Evolutionary conservation across 2,113 vertebrate genomes (phyloP).

Genomic region (Agelaius tricolor): DNA sequence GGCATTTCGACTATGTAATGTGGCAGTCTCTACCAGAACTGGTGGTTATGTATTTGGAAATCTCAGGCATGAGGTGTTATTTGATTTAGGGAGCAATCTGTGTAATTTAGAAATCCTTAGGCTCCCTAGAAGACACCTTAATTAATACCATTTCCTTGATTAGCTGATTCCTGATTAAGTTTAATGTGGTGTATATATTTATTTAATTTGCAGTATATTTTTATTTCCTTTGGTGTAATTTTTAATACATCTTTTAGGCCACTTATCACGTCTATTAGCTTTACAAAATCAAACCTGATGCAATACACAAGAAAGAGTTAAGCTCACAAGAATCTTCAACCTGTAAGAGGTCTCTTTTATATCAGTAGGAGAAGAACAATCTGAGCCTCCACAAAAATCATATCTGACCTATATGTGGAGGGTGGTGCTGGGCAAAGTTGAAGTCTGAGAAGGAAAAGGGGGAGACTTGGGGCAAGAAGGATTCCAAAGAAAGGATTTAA

Average conservation of each 20-base stretch:
- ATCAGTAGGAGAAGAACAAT: neutral
- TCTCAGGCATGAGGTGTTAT: neutral
- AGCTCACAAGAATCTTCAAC: neutral
- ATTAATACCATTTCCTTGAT: conserved; percentile 1
- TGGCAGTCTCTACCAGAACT: neutral
- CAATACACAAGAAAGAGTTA: neutral
- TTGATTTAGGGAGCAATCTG: neutral
- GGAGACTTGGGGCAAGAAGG: neutral
- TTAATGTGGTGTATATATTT: neutral
- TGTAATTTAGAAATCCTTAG: neutral
- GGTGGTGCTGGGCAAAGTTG: neutral
- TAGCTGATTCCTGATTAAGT: conserved; percentile 7
- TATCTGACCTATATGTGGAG: neutral
- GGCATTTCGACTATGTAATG: neutral
- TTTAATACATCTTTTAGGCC: neutral
- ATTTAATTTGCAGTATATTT: neutral
- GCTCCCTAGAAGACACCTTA: neutral
- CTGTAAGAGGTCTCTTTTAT: neutral
- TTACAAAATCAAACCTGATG: neutral
- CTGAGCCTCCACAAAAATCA: neutral
- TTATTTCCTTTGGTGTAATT: neutral
- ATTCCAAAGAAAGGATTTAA: conserved; percentile 59
- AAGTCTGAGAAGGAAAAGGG: neutral
- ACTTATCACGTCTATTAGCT: neutral
- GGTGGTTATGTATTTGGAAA: neutral